Evolutionary conservation across 2,888 invertebrate genomes (phyloP).

Genomic region (Drosophila subsilvestris): DNA sequence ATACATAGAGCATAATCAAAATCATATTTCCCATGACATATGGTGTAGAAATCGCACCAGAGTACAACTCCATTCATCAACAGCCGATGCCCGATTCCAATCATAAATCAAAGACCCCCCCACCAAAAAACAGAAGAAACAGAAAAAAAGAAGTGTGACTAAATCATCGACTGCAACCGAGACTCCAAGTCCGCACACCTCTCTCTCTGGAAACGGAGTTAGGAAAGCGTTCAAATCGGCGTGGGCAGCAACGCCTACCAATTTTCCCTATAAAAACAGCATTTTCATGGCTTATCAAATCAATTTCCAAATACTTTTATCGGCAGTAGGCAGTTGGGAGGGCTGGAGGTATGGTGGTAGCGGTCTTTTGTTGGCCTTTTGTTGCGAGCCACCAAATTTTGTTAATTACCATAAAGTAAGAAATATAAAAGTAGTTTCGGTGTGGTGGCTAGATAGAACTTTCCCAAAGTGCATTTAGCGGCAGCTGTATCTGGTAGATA

Average conservation of each 20-base stretch:
- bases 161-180: constrained; percentile 26
- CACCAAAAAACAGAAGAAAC: constrained; percentile 14
- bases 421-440: constrained; percentile 35
- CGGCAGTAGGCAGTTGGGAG: background rate
- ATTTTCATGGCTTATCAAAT: constrained; percentile 68
- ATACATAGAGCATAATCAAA: constrained; percentile 22
- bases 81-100: constrained; percentile 14
- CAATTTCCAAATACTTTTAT: constrained; percentile 41
- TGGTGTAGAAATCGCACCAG: constrained; percentile 20
- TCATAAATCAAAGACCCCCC: constrained; percentile 32
- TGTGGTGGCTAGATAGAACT: constrained; percentile 45
- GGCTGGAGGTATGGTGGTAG: constrained; percentile 48
- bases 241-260: constrained; percentile 69
- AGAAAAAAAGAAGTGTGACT: constrained; percentile 36
- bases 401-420: constrained; percentile 68
- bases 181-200: constrained; percentile 19
- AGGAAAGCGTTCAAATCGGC: constrained; percentile 64
- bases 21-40: constrained; percentile 29
- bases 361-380: constrained; percentile 55
- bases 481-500: constrained; percentile 59
- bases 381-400: constrained; percentile 58
- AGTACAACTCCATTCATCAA: constrained; percentile 45
- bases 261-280: constrained; percentile 48
- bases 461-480: constrained; percentile 56
- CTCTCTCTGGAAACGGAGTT: constrained; percentile 9